phyloP scores from a whole-genome alignment of 1,140 invertebrate species.

The Alviniconcha marisindica region DNA sequence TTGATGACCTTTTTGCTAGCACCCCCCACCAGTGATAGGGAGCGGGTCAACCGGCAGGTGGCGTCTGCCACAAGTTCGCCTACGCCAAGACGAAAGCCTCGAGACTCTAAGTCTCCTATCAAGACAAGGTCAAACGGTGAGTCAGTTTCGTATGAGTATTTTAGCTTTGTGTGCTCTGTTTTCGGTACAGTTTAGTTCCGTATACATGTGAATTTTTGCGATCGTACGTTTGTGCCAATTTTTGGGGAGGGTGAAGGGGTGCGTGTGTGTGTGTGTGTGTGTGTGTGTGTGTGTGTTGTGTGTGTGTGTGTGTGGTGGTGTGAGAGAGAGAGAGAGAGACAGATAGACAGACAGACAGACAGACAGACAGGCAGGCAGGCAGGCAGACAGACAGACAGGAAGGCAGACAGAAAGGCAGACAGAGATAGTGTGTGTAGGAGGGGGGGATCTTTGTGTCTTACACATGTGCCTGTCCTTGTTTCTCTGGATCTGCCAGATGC shows the following conservation, averaged over 20 bases:
- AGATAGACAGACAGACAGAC: no score
- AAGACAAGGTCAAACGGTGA: slow-evolving; percentile 51
- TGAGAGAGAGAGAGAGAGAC: no score
- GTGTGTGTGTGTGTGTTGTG: background rate
- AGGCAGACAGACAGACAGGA: no score
- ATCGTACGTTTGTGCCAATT: background rate
- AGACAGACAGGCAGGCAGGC: no score
- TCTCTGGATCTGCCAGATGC: background rate
- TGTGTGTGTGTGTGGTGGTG: no score
- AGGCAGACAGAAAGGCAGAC: background rate
- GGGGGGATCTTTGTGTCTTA: background rate
- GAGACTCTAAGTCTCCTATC: slow-evolving; percentile 50
- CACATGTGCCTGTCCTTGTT: background rate
- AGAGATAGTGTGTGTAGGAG: background rate
- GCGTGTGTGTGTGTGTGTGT: background rate
- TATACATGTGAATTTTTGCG: background rate
- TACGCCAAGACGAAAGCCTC: slow-evolving; percentile 37
- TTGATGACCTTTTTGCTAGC: background rate
- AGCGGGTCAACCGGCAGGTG: slow-evolving; percentile 35
- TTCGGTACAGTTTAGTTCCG: no score
- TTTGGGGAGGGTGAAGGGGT: background rate
- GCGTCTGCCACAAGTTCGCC: slow-evolving; percentile 53
- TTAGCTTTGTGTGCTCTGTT: no score
- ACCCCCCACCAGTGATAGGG: background rate
- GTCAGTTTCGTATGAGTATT: background rate